phyloP scores from a whole-genome alignment of 1,140 invertebrate genomes.

The Lordiphosa clarofinis region DNA sequence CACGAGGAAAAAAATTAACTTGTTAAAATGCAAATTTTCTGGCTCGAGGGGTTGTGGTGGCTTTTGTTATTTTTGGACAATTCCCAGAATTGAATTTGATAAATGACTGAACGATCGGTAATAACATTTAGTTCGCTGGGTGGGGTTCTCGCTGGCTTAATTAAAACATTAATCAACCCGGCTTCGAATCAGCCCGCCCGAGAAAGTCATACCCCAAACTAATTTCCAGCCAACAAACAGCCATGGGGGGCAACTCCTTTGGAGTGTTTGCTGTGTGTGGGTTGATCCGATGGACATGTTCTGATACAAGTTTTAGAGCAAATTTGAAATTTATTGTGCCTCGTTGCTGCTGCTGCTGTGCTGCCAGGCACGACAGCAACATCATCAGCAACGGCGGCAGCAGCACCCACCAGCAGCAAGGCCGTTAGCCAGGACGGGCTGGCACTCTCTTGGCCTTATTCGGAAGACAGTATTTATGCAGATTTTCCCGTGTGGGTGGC shows the following conservation, averaged over 20 bases:
- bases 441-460: conserved; percentile 58
- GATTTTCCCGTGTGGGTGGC: conserved; percentile 57
- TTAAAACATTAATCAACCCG: conserved; percentile 67
- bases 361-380: conserved; percentile 40
- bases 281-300: conserved; percentile 71
- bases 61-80: conserved; percentile 50
- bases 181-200: conserved; percentile 28
- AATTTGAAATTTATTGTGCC: conserved; percentile 73
- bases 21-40: conserved; percentile 75
- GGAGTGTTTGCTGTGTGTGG: conserved; percentile 44
- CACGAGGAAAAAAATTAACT: conserved; percentile 63
- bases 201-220: conserved; percentile 43
- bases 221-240: conserved; percentile 54
- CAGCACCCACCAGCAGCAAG: conserved; percentile 55
- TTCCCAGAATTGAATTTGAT: conserved; percentile 71
- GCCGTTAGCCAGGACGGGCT: conserved; percentile 25
- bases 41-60: conserved; percentile 51
- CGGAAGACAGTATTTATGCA: conserved; percentile 56
- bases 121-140: conserved; percentile 40
- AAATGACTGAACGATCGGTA: conserved; percentile 66
- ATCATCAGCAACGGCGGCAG: conserved; percentile 39
- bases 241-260: conserved; percentile 10
- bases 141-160: conserved; percentile 63
- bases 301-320: conserved; percentile 75
- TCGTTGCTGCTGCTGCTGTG: conserved; percentile 32